These are phyloP conservation scores for Erebia aethiops DNA, from an alignment of 2,888 invertebrate genomes.

Conservation along the genomic window DNA sequence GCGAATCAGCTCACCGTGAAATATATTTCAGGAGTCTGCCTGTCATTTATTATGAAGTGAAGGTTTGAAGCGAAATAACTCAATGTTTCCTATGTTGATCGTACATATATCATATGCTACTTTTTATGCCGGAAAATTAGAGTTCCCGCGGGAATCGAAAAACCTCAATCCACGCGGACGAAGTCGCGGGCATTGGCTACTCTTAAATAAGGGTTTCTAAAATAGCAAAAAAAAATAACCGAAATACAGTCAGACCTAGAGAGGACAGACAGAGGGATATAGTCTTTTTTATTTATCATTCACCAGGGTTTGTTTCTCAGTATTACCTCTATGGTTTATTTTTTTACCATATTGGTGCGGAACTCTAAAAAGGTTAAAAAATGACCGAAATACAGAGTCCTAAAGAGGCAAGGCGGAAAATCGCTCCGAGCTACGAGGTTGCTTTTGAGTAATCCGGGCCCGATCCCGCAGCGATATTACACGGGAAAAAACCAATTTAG, in stretches of 20 bases:
- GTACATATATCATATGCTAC: too few species aligned
- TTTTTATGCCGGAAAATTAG: too few species aligned
- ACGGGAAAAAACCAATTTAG: constrained; percentile 61
- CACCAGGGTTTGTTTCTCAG: too few species aligned
- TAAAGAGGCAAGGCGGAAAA: constrained; percentile 49
- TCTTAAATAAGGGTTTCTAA: too few species aligned
- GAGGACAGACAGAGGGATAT: too few species aligned
- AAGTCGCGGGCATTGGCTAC: too few species aligned
- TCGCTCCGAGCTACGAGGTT: constrained; percentile 62
- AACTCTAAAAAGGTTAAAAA: constrained; percentile 12
- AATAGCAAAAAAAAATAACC: too few species aligned
- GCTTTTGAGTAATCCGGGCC: constrained; percentile 58
- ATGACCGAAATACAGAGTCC: constrained; percentile 24
- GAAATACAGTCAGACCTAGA: too few species aligned
- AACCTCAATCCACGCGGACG: too few species aligned
- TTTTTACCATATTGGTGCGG: constrained; percentile 5
- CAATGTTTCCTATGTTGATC: background rate
- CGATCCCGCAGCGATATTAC: constrained; percentile 48
- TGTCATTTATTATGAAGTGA: constrained; percentile 1
- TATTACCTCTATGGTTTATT: background rate
- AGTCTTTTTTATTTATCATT: too few species aligned
- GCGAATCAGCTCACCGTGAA: constrained; percentile 3
- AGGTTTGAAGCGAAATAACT: background rate
- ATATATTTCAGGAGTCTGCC: constrained; percentile 12
- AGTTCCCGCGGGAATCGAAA: too few species aligned